Percentiles rank a stretch among this genome's conserved stretches.
These are phyloP conservation scores for Belonocnema kinseyi DNA, from an alignment of 1,140 invertebrate species.

Conservation along the genomic window DNA sequence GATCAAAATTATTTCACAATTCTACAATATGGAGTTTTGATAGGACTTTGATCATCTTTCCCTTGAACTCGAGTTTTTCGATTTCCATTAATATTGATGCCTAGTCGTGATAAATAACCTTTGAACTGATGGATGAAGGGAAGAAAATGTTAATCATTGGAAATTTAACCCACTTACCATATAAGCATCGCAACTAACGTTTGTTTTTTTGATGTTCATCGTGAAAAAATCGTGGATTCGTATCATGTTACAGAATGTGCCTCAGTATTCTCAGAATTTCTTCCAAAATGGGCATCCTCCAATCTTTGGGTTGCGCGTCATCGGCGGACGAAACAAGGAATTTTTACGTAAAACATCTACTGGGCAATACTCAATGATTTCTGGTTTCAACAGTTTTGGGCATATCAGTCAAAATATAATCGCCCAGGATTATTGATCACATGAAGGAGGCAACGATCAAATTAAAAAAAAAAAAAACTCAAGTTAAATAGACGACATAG, in stretches of 20 bases:
- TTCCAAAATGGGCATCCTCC: slow-evolving; percentile 7
- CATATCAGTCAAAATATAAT: no score
- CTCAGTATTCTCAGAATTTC: slow-evolving; percentile 27
- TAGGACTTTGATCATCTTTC: slow-evolving; percentile 3
- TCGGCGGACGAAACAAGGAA: slow-evolving; percentile 13
- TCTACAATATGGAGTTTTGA: background rate
- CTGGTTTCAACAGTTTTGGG: slow-evolving; percentile 4
- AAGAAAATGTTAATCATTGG: background rate
- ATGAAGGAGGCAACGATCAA: background rate
- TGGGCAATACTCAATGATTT: slow-evolving; percentile 18
- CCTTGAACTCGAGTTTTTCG: slow-evolving; percentile 13
- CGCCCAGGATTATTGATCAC: background rate
- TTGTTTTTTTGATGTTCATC: background rate
- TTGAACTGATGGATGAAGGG: slow-evolving; percentile 1
- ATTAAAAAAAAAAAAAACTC: background rate
- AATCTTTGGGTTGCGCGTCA: background rate
- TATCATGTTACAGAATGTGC: slow-evolving; percentile 26
- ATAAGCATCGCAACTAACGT: background rate
- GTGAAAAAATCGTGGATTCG: slow-evolving; percentile 26
- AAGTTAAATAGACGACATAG: background rate
- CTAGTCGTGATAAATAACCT: background rate
- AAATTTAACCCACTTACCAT: background rate
- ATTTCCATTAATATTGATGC: slow-evolving; percentile 10
- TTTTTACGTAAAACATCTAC: slow-evolving; percentile 5
- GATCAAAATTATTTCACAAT: background rate